phyloP scores from a whole-genome alignment of 2,797 vertebrate species.

The Chelidonichthys spinosus region DNA sequence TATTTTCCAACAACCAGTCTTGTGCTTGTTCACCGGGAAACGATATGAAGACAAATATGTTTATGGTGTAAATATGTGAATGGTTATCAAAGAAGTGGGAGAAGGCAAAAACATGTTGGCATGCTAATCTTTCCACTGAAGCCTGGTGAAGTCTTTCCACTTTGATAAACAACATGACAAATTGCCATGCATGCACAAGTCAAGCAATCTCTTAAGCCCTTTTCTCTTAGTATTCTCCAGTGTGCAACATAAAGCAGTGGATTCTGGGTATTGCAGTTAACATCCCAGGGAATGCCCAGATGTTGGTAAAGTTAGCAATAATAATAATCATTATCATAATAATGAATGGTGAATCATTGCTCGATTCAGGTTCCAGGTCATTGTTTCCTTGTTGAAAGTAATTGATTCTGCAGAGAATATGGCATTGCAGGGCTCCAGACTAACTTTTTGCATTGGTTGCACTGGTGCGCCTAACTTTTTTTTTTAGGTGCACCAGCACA shows the following conservation, averaged over 20 bases:
- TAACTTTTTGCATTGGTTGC: too few relatives aligned
- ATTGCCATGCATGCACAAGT: background rate
- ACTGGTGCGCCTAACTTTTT: too few relatives aligned
- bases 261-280: background rate
- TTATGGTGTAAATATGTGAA: background rate
- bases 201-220: background rate
- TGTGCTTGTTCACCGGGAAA: background rate
- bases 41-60: background rate
- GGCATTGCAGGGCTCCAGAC: too few relatives aligned
- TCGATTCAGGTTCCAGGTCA: background rate
- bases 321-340: background rate
- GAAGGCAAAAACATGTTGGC: background rate
- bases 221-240: background rate
- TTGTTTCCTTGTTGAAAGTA: background rate
- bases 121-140: background rate
- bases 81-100: background rate
- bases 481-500: too few relatives aligned
- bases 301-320: background rate
- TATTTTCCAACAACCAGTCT: background rate
- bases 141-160: background rate
- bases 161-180: background rate
- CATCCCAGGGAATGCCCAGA: background rate
- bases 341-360: background rate
- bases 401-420: background rate
- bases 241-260: background rate